Conservation (phyloP, 2,888 invertebrate species). For the Phymatocera aterrima region DNA sequence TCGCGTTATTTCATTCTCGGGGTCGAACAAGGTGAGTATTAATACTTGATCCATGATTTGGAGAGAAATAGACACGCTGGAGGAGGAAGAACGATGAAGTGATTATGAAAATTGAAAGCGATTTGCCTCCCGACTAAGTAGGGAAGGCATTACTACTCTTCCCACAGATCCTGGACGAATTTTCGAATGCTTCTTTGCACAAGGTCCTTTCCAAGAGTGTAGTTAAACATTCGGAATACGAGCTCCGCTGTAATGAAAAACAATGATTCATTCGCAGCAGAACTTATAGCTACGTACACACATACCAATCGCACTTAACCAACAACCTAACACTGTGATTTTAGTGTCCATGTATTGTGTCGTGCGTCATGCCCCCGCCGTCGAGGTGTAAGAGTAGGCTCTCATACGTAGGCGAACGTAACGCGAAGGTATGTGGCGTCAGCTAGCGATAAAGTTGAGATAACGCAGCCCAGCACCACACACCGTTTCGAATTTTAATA, state of each 20-base stretch:
- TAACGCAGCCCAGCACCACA: conserved; percentile 29
- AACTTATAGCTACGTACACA: background rate
- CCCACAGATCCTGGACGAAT: conserved; percentile 81
- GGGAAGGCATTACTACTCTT: conserved; percentile 58
- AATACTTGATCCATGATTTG: too few relatives aligned
- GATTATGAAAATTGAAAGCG: background rate
- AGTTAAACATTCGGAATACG: conserved; percentile 93
- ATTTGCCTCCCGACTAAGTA: conserved; percentile 52
- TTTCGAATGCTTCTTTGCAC: conserved; percentile 85
- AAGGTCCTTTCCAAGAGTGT: conserved; percentile 86
- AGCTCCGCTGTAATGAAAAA: conserved; percentile 77
- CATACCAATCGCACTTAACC: too few relatives aligned
- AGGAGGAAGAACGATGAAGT: background rate
- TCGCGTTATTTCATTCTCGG: background rate
- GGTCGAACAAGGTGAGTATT: background rate
- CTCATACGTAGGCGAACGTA: background rate
- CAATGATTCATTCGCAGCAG: conserved; percentile 7
- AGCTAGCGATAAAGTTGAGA: conserved; percentile 38
- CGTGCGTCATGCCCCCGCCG: conserved; percentile 27
- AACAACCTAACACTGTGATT: background rate
- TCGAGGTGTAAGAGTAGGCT: background rate
- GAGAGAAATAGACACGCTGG: background rate
- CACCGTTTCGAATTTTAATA: background rate
- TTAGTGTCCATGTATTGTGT: conserved; percentile 13
- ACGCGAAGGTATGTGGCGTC: conserved; percentile 22